Evolutionary conservation across 1,140 invertebrate genomes (phyloP), one percentile per base, ranked within the genome.

Genomic region (Aleiodes sp.): DNA sequence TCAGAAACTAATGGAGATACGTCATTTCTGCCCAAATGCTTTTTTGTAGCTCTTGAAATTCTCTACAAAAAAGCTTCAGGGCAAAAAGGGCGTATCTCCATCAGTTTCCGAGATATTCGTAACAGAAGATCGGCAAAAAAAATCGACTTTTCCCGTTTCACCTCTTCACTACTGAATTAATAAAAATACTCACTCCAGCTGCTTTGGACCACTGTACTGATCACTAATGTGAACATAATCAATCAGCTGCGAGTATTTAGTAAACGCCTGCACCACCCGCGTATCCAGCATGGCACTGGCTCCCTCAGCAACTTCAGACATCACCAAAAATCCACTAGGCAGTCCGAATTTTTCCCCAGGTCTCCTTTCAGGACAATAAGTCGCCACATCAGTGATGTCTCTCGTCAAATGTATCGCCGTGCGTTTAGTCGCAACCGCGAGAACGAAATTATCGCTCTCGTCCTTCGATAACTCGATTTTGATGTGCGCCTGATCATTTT

Each of bases 211-310:
- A 75, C 92, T 94, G 86, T 92, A 99, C 81, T 98, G 94, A 87
- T 99, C 98, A 66, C 96, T 98, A 78, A 99, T 92, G 86, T 99
- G 97, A 83, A 99, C 94, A 85, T 94, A 99, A 82, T 99, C 97
- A 75, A 99, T 91, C 77, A 92, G 88, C 70, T 92, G 89, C 73
- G 93, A 89, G 88, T 94, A 97, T 86, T 95, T 97, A 70, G 92
- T 91, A 68, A 99, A 87, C 56, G 95, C 91, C 72, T 93, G 89
- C 60, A 89, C 87, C 75, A 97, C 90, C 82, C 94, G 93, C 67
- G 91, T 89, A 87, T 98, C 97, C n/a, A 94, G 82, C 68, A 98
- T 88, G 41, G 91, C 90, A 70, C 90, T 89, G 26, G 93, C 90
- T 28, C 93, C 95, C 88, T 98, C 97, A 9, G 91, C 91, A 28